Evolutionary conservation across 2,113 vertebrate species (phyloP), one percentile per base, ranked within the genome.

Genomic region (Thamnophis sirtalis): DNA sequence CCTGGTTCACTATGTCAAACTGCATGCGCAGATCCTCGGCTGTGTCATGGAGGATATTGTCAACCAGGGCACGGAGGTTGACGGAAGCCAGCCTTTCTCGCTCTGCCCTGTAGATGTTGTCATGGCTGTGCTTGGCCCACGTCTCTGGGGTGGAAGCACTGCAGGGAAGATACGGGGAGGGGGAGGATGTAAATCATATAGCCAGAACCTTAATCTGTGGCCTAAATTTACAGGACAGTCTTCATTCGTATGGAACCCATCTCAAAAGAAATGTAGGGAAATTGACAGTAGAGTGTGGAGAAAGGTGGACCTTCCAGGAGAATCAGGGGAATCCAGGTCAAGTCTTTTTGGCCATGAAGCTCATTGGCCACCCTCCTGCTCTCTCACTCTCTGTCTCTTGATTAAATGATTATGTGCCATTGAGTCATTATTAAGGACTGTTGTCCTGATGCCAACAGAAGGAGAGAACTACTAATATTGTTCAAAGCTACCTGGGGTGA

Each of bases 61-160:
- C 97, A 28, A 98, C 97, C 86, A 99, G 95, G 9, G 93, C 73
- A 0, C 98, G 97, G 53, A 99, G 98, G 89, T 96, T 98, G 84
- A 86, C 85, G 0, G 98, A 98, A 1, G 98, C 97, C 94, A 96
- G 17, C 4, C 97, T 97, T 90, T 99, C 98, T 53, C 95, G 96
- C 51, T 98, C 93, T 0, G 98, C 98, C 15, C 94, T 96, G 2
- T 92, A 93, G 90, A 99, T 96, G 96, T 98, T 98, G 93, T 98
- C 98, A 4, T 97, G 98, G 1, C 97, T 98, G 94, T 98, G 98
- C 93, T 96, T 97, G 80, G 96, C 96, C 99, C 99, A 99, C 0
- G 97, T 95, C 28, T 98, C 96, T 0, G 93, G 97, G 0, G 97
- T 98, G 60, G 97, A 98, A 92, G 98, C 96, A 17, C 99, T 99